Evolutionary conservation across 2,113 vertebrate species (phyloP), one percentile per base, ranked within the genome.

Genomic region (Arenaria interpres): DNA sequence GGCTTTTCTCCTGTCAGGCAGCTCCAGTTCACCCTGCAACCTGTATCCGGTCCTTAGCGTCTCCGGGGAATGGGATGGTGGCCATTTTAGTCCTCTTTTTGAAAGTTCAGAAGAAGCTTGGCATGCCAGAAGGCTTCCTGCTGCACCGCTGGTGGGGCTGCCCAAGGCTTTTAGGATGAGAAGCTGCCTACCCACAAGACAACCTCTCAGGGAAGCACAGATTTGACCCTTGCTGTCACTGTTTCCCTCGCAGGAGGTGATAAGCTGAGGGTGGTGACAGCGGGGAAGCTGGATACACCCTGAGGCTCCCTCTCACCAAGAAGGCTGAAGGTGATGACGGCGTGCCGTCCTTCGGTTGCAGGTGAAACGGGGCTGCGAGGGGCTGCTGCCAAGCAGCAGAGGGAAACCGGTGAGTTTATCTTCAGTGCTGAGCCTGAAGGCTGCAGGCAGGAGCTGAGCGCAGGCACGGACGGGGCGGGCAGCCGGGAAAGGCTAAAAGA

Each of bases 381-480:
- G 48, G 33, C 84, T 73, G 48, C 48, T 57, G 18, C 17, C 18
- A 39, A 69, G 28, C 45, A 51, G 25, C 33, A 32, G 22, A 43
- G 64, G 35, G 57, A 37, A 60, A 41, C 4, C 5, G 22, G 19
- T 12, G 67, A 41, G 41, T 28, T 78, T 33, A 14, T 45, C 53
- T 67, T 75, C 69, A 41, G 45, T 7, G 71, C 74, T 54, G 82
- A 50, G 46, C n/a, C 32, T 30, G 77, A 15, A 53, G 66, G 83
- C 2, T 82, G 75, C 51, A 27, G 0, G 0, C 23, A 56, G 57
- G 43, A 12, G 1, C 11, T 16, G 48, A 28, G 4, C 2, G 9
- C 4, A 0, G 0, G 4, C 15, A 2, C 4, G 24, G 60, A 15
- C 0, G 0, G 62, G 23, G 50, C 1, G 3, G 39, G n/a, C 60